Percentiles rank a stretch among this genome's conserved stretches.
Conservation (phyloP, 2,797 vertebrate species). For the Acomys russatus region DNA sequence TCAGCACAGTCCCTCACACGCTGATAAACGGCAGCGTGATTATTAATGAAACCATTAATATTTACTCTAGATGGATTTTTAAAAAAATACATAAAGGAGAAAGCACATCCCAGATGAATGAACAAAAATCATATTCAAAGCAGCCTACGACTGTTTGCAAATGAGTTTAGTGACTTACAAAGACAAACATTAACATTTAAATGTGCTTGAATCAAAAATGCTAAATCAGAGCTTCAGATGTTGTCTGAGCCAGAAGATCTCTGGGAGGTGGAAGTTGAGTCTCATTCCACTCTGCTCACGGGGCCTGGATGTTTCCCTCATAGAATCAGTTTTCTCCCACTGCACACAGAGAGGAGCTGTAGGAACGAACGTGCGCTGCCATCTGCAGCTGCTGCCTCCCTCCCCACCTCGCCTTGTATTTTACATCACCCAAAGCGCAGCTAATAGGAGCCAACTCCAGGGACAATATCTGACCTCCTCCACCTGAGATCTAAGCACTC, state of each 20-base stretch:
- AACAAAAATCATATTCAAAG: neutral
- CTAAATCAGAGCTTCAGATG: slow-evolving; percentile 24
- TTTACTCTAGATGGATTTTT: neutral
- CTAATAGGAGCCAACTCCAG: slow-evolving; percentile 71
- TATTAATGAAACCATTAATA: slow-evolving; percentile 57
- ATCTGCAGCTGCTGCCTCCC: slow-evolving; percentile 40
- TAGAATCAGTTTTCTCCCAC: slow-evolving; percentile 66
- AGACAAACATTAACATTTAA: slow-evolving; percentile 1
- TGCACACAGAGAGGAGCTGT: neutral
- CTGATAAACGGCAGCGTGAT: neutral
- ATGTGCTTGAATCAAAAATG: slow-evolving; percentile 56
- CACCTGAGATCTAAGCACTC: slow-evolving; percentile 73
- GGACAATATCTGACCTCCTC: slow-evolving; percentile 79
- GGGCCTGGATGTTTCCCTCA: neutral
- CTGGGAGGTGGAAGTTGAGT: slow-evolving; percentile 18
- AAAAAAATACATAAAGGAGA: neutral
- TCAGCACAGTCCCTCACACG: neutral
- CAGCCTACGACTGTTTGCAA: neutral
- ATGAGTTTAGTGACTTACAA: slow-evolving; percentile 48
- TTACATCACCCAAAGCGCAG: slow-evolving; percentile 33
- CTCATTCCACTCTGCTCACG: slow-evolving; percentile 30
- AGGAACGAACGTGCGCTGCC: slow-evolving; percentile 34
- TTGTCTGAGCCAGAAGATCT: slow-evolving; percentile 14
- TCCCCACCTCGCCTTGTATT: neutral
- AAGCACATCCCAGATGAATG: neutral